Conservation (phyloP, 2,113 vertebrate species). For the Oreamnos americanus region DNA sequence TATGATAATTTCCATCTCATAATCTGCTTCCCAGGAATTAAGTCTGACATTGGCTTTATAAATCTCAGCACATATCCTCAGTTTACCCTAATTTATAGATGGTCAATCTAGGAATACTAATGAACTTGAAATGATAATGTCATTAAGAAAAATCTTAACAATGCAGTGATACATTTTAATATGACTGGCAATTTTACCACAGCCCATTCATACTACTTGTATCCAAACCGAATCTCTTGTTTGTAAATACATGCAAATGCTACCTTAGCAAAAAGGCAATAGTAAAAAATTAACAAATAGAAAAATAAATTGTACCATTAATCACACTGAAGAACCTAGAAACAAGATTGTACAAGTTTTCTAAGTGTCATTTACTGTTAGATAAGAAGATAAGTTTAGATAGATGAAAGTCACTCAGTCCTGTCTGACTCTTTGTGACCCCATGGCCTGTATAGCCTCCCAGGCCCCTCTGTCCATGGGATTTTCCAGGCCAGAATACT, state of each 20-base stretch:
- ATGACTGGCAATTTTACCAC: background rate
- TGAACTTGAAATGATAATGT: background rate
- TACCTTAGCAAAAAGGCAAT: background rate
- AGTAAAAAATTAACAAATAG: background rate
- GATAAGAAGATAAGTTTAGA: background rate
- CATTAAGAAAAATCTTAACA: background rate
- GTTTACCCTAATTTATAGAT: background rate
- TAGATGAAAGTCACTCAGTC: background rate
- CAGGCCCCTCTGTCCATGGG: background rate
- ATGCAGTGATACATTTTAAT: background rate
- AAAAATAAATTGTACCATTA: background rate
- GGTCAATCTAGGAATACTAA: background rate
- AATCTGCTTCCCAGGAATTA: background rate
- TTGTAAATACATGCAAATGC: background rate
- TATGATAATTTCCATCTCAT: background rate
- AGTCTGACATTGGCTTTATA: background rate
- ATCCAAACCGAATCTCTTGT: background rate
- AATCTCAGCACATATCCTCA: background rate
- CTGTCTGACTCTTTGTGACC: background rate
- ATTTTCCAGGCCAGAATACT: background rate
- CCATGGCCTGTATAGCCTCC: background rate
- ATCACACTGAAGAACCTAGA: background rate
- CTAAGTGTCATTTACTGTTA: constrained; percentile 10
- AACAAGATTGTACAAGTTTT: background rate
- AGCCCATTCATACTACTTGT: background rate